Evolutionary conservation across 2,113 vertebrate species (phyloP), one percentile per base, ranked within the genome.

Genomic region (Xenotilapia longispinis): DNA sequence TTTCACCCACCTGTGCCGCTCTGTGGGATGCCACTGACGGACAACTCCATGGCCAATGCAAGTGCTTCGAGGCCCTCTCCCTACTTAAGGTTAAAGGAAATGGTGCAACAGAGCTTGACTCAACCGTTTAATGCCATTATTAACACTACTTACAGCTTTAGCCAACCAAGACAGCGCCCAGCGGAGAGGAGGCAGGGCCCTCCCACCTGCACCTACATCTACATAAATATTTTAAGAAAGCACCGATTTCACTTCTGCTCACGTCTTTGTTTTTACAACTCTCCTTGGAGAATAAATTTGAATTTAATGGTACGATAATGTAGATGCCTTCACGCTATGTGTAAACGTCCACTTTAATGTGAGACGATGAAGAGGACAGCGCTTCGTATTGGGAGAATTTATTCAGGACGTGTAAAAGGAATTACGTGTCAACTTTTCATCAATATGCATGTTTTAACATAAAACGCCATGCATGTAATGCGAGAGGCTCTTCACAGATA

Each of bases 11-110:
- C 96, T 96, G 96, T 68, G 86, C 82, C 60, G 94, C 90, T 95
- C 86, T 95, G 96, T 21, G 85, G 90, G 79, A 90, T 65, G 91
- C 89, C 87, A 87, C 92, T 92, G 90, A 95, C 60, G 26, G 96
- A 94, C 95, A 96, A 58, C 89, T 97, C 96, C 96, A 96, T 96
- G 92, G 92, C 94, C 90, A 94, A 91, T 89, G 84, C 58, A 83
- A 88, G 90, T 80, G 85, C 86, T 84, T 80, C 92, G 87, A 83
- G 78, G 84, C 73, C 84, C 89, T 93, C 88, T 92, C 88, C 87
- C 79, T 88, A 68, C 93, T 91, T 91, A 91, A 92, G 55, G 83
- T 85, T 47, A 88, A 90, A 86, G 80, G 78, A 93, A 95, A 89
- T 96, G 96, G 68, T 57, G 92, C 87, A 83, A 83, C 90, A 91